These are phyloP conservation scores for Discoglossus pictus DNA, from an alignment of 2,797 vertebrate genomes.

Conservation along the genomic window DNA sequence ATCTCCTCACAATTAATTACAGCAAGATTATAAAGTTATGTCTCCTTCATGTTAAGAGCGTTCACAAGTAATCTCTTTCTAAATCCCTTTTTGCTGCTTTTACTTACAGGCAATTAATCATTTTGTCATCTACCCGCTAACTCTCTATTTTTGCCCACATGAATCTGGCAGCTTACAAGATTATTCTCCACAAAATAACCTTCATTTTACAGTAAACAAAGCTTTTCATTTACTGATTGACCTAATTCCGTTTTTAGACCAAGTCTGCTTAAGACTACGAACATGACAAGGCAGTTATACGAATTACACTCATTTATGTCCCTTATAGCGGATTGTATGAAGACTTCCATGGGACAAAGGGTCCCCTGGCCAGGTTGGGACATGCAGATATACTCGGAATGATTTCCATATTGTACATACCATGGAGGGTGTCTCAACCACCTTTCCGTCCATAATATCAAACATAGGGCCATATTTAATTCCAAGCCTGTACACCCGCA, in stretches of 20 bases:
- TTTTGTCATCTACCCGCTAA: slow-evolving; percentile 68
- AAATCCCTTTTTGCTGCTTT: slow-evolving; percentile 67
- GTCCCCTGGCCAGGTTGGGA: no score
- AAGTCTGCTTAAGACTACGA: slow-evolving; percentile 37
- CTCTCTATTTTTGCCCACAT: slow-evolving; percentile 58
- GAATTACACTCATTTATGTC: slow-evolving; percentile 23
- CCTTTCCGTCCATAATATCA: no score
- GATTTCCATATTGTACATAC: no score
- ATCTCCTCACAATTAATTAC: slow-evolving; percentile 34
- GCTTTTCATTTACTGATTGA: slow-evolving; percentile 43
- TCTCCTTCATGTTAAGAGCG: slow-evolving; percentile 56
- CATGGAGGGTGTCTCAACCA: no score
- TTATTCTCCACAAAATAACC: slow-evolving; percentile 46
- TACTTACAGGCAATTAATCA: slow-evolving; percentile 78
- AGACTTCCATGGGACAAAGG: no score
- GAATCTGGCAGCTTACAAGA: slow-evolving; percentile 49
- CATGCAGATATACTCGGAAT: no score
- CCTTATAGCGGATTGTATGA: slow-evolving; percentile 14
- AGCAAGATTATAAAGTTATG: slow-evolving; percentile 58
- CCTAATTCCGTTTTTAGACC: slow-evolving; percentile 46
- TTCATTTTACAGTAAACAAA: slow-evolving; percentile 32
- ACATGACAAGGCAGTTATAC: slow-evolving; percentile 8
- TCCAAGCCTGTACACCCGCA: no score
- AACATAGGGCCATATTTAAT: no score
- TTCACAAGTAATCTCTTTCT: slow-evolving; percentile 71